Base-by-base conservation (phyloP, 1,140 invertebrate genomes). In the Euwallacea fornicatus region DNA sequence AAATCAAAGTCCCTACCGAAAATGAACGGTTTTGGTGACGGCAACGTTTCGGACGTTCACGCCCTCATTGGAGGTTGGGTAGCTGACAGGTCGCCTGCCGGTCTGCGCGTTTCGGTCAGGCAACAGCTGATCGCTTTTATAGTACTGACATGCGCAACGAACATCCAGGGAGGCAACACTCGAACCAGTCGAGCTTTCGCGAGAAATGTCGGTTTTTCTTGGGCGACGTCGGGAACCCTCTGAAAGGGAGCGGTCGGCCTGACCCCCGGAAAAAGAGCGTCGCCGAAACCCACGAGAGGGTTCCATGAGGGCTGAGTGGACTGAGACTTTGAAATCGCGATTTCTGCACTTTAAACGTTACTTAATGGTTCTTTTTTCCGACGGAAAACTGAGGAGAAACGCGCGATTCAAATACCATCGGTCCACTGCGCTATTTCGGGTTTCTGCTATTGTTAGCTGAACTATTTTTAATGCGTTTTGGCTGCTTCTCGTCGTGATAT, bases 61-160 rank as follows among this genome's bases (percentile, higher is more conserved):
- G 33, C 7, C n/a, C 11, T 58, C 42, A 62, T 69, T 72, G 72
- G 8, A 11, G 21, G 21, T 4, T 56, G 63, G 67, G 73, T 54
- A 67, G 43, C 67, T 77, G 42, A 53, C 59, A 11, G 78, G 78
- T 41, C 74, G 67, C 2, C 71, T 70, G 16, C 71, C 71, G 55
- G 73, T 66, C 8, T 61, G 44, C 43, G 46, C 71, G 11, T 61
- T 53, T 8, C 73, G 72, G 16, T 78, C 78, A 58, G 91, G 91
- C 73, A 93, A 82, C 76, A 91, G 81, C 67, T 89, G 91, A 79
- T 92, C 89, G 78, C 88, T 88, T 83, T 91, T 88, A 82, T 88
- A 94, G 84, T 89, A 93, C 84, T 93, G 92, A 84, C 92, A 93
- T 70, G 86, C 92, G 82, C 92, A 93, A 68, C 91, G 88, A 54